Base-by-base conservation (phyloP, 2,888 invertebrate species). In the Leucophora obtusa region DNA sequence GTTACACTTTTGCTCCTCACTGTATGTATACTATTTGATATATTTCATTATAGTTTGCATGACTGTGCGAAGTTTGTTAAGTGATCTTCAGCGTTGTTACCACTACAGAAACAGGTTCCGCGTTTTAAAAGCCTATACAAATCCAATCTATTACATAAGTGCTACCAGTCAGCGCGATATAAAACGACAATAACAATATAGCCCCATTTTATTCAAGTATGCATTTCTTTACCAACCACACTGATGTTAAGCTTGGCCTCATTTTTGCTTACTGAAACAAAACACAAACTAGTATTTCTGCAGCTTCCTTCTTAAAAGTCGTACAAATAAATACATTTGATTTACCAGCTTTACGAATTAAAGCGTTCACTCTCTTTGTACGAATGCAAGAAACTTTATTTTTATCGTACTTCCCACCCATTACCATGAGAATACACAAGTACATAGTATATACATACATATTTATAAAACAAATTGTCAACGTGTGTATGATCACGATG, bases 211-310 rank as follows among this genome's bases (percentile, higher is more conserved):
- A 14, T 43, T 21, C 28, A 53, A 58, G 60, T 60, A 56, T 50
- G 11, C n/a, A 53, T 72, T 24, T 54, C 8, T 28, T 69, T 11
- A 33, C 14, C 18, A 15, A 28, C 11, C 15, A 17, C 50, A 33
- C 18, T 53, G 6, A 33, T 56, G 15, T 56, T 51, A 58, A 68
- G 56, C n/a, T 47, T 68, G 56, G 56, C 68, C 58, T 58, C 28
- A 58, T 58, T 68, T 58, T n/a, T 18, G 35, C 43, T 21, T 59
- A 38, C 18, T 15, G 18, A 38, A 38, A 38, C 18, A 21, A 53
- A 2, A 21, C 1, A 38, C n/a, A 21, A 7, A 38, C n/a, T 38
- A 14, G 38, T 38, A 43, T 59, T 38, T 59, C 6, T 38, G 59
- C 59, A 59, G 38, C 38, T 59, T 21, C 43, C 43, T 47, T n/a